Evolutionary conservation across 2,888 invertebrate species (phyloP).

Genomic region (Xanthia icteritia): DNA sequence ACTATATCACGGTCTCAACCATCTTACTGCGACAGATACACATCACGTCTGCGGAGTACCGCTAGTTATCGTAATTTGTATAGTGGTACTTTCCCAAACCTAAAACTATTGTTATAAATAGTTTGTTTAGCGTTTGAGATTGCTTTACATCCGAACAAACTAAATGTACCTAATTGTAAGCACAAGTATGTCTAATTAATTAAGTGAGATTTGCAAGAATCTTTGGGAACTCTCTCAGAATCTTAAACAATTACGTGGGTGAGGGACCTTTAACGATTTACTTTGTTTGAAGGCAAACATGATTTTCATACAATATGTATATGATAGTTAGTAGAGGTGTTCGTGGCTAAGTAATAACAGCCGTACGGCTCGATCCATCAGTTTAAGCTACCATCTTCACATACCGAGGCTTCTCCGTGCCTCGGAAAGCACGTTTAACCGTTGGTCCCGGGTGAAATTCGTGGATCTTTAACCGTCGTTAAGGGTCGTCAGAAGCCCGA

Average conservation of each 20-base stretch:
- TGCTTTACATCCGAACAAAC: slow-evolving; percentile 21
- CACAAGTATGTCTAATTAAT: slow-evolving; percentile 37
- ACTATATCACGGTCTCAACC: too few species aligned
- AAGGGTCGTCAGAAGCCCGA: too few species aligned
- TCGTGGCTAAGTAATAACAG: too few species aligned
- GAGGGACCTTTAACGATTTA: background rate
- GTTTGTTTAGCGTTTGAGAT: background rate
- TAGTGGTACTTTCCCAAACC: background rate
- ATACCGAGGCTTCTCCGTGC: too few species aligned
- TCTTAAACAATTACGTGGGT: background rate
- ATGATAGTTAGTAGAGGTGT: too few species aligned
- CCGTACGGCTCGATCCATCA: too few species aligned
- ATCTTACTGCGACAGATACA: too few species aligned
- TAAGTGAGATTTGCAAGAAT: slow-evolving; percentile 30
- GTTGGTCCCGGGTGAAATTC: too few species aligned
- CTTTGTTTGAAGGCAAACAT: background rate
- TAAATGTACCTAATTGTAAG: slow-evolving; percentile 27
- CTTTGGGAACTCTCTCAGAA: slow-evolving; percentile 7
- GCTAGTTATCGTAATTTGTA: background rate
- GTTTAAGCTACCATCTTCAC: too few species aligned
- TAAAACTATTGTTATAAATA: slow-evolving; percentile 12
- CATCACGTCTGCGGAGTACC: background rate
- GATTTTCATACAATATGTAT: background rate
- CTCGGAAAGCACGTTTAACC: too few species aligned
- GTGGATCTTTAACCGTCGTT: too few species aligned